These are phyloP conservation scores for Stenotaenia linearis DNA, from an alignment of 2,888 invertebrate species.

Conservation along the genomic window DNA sequence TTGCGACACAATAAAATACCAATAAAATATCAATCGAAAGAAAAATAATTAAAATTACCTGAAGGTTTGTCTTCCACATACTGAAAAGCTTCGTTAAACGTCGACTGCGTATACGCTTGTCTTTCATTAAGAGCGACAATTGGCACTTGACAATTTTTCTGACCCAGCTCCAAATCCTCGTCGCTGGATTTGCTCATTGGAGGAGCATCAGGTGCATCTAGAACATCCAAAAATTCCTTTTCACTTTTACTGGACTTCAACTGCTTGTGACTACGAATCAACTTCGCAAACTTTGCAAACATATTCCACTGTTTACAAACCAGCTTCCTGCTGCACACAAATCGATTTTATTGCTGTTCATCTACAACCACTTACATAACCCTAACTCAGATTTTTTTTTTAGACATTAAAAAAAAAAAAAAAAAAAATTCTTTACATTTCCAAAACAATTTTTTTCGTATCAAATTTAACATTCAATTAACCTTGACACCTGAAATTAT, in stretches of 20 bases:
- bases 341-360: no score
- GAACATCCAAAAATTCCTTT: not conserved
- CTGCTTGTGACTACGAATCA: not conserved
- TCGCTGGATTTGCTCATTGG: conserved; percentile 29
- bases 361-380: no score
- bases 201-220: conserved; percentile 27
- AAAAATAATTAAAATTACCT: not conserved
- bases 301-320: no score
- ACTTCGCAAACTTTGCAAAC: not conserved
- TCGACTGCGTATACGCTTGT: conserved; percentile 26
- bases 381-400: no score
- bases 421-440: no score
- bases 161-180: conserved; percentile 30
- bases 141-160: conserved; percentile 24
- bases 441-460: no score
- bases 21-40: no score
- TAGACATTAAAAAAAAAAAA: no score
- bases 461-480: not conserved
- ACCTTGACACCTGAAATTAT: not conserved
- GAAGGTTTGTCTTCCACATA: conserved; percentile 28
- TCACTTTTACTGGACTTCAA: not conserved
- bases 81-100: conserved; percentile 24
- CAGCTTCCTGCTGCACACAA: no score
- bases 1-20: no score
- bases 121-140: conserved; percentile 5